Conservation (phyloP, 2,797 vertebrate species). For the Merluccius polli region DNA sequence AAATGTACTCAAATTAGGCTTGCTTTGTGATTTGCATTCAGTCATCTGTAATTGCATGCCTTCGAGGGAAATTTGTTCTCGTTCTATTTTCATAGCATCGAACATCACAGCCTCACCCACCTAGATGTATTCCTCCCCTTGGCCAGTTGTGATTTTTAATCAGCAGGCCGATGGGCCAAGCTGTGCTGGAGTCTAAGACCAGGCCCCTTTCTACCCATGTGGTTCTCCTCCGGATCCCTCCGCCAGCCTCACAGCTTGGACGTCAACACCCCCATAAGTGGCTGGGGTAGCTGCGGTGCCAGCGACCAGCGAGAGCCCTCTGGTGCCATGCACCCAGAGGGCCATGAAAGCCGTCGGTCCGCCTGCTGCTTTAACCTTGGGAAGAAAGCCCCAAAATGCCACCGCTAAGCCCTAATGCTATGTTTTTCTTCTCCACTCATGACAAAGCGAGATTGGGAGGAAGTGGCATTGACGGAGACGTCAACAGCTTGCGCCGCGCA, state of each 20-base stretch:
- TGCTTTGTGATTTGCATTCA: conserved; percentile 45
- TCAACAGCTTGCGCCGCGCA: conserved; percentile 24
- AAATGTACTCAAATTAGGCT: conserved; percentile 36
- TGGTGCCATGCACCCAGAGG: conserved; percentile 40
- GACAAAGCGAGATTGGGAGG: conserved; percentile 17
- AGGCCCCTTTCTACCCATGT: conserved; percentile 48
- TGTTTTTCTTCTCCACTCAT: conserved; percentile 29
- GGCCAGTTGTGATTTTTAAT: conserved; percentile 56
- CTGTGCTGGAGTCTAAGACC: conserved; percentile 40
- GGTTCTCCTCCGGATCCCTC: conserved; percentile 46
- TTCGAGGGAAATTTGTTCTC: conserved; percentile 33
- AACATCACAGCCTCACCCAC: conserved; percentile 54
- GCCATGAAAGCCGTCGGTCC: conserved; percentile 31
- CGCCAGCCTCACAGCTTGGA: conserved; percentile 43
- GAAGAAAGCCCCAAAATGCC: conserved; percentile 28
- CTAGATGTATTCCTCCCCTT: conserved; percentile 44
- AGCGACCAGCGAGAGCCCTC: background rate
- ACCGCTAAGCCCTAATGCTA: conserved; percentile 35
- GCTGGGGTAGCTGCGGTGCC: conserved; percentile 42
- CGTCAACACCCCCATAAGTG: conserved; percentile 47
- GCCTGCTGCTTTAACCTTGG: conserved; percentile 24
- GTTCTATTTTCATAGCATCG: conserved; percentile 61
- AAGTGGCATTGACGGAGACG: conserved; percentile 32
- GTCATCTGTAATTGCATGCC: conserved; percentile 48
- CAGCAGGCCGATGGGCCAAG: conserved; percentile 47